Evolutionary conservation across 2,113 vertebrate genomes (phyloP).

Genomic region (Takifugu bimaculatus): DNA sequence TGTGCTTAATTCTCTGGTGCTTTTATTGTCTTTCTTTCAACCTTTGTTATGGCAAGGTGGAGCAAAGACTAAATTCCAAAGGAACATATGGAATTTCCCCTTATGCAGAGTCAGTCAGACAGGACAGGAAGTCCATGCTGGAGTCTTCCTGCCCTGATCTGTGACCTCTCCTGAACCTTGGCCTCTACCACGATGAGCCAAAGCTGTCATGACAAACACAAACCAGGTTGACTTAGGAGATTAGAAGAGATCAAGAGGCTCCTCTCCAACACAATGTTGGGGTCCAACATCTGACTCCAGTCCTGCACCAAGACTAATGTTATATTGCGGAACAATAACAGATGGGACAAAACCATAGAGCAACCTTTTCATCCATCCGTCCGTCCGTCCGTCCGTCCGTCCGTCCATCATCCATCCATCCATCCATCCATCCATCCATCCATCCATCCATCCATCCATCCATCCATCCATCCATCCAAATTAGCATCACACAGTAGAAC

Average conservation of each 20-base stretch:
- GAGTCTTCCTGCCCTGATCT: conserved; percentile 49
- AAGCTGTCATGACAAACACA: conserved; percentile 63
- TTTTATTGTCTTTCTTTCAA: conserved; percentile 51
- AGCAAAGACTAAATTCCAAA: conserved; percentile 45
- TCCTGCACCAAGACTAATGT: conserved; percentile 20
- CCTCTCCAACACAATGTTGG: conserved; percentile 10
- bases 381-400: no score
- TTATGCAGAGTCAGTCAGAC: conserved; percentile 40
- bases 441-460: no score
- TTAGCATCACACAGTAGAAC: no score
- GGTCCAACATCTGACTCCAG: no score
- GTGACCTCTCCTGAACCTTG: conserved; percentile 52
- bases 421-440: no score
- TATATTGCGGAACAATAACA: conserved; percentile 34
- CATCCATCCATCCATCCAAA: no score
- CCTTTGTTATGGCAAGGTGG: conserved; percentile 3
- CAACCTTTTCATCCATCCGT: no score
- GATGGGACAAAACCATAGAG: no score
- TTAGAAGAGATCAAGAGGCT: conserved; percentile 46
- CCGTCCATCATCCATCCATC: no score
- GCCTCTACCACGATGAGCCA: conserved; percentile 42
- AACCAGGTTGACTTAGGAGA: conserved; percentile 55
- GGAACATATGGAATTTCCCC: conserved; percentile 32
- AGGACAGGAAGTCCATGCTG: conserved; percentile 61
- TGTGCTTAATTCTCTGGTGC: conserved; percentile 10